Percentiles rank a stretch among this genome's conserved stretches.
Conservation (phyloP, 2,888 invertebrate genomes). For the Lysandra coridon region DNA sequence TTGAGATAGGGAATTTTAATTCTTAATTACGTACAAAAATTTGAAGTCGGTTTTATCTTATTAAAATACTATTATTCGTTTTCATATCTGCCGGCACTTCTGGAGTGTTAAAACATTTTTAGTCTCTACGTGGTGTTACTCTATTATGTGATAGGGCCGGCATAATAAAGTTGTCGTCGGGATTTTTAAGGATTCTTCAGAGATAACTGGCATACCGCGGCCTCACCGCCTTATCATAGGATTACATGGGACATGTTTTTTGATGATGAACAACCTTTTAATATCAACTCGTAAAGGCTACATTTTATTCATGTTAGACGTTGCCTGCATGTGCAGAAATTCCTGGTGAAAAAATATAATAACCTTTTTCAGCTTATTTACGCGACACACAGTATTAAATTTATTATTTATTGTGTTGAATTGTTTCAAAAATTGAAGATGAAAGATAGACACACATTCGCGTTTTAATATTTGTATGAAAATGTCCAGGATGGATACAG, state of each 20-base stretch:
- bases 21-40: no score
- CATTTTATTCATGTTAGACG: neutral
- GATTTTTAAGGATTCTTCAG: slow-evolving; percentile 22
- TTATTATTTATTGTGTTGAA: no score
- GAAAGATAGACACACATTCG: no score
- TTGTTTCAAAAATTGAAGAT: no score
- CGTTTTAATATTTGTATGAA: no score
- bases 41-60: no score
- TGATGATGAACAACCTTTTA: neutral
- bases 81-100: neutral
- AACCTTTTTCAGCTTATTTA: no score
- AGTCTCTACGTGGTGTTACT: slow-evolving; percentile 1
- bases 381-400: no score
- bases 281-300: neutral
- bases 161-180: slow-evolving; percentile 28
- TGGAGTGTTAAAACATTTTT: neutral
- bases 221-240: neutral
- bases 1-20: no score
- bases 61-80: no score
- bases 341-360: no score
- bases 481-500: no score
- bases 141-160: neutral
- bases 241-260: neutral
- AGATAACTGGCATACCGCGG: slow-evolving; percentile 25
- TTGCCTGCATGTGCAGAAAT: neutral